These are phyloP conservation scores for Rhogogaster chlorosoma DNA, from an alignment of 2,888 invertebrate genomes.

Conservation along the genomic window DNA sequence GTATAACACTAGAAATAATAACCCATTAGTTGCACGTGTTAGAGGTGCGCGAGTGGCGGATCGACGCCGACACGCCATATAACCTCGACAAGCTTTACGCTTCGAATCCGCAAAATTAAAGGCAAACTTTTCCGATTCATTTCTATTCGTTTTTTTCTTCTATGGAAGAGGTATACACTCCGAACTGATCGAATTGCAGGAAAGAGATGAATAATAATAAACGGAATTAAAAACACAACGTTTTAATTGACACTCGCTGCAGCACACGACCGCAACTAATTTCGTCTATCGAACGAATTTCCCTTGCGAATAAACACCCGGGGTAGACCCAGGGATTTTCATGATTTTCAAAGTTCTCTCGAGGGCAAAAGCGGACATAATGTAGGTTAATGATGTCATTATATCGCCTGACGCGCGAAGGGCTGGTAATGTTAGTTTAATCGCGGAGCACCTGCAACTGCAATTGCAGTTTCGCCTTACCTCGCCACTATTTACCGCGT, in stretches of 20 bases:
- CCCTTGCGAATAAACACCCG: background rate
- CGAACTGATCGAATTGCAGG: too few species aligned
- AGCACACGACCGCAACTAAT: background rate
- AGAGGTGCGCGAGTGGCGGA: conserved; percentile 62
- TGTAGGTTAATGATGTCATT: conserved; percentile 61
- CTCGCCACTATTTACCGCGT: background rate
- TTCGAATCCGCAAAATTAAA: background rate
- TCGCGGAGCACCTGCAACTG: conserved; percentile 52
- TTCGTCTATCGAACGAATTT: background rate
- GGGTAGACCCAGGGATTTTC: background rate
- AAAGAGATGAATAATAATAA: too few species aligned
- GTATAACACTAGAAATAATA: conserved; percentile 66
- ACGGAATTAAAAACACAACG: too few species aligned
- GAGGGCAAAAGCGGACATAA: conserved; percentile 57
- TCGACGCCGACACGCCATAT: conserved; percentile 67
- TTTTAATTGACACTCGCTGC: too few species aligned
- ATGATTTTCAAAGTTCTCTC: background rate
- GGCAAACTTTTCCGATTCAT: too few species aligned
- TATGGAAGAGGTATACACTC: too few species aligned
- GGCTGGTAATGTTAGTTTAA: conserved; percentile 58
- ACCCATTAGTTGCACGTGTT: conserved; percentile 68
- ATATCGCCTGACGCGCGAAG: conserved; percentile 46
- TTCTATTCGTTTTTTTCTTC: too few species aligned
- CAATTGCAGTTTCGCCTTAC: conserved; percentile 17
- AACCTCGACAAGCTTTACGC: background rate